Evolutionary conservation across 2,888 invertebrate species (phyloP).

Genomic region (Acrobasis consociella): DNA sequence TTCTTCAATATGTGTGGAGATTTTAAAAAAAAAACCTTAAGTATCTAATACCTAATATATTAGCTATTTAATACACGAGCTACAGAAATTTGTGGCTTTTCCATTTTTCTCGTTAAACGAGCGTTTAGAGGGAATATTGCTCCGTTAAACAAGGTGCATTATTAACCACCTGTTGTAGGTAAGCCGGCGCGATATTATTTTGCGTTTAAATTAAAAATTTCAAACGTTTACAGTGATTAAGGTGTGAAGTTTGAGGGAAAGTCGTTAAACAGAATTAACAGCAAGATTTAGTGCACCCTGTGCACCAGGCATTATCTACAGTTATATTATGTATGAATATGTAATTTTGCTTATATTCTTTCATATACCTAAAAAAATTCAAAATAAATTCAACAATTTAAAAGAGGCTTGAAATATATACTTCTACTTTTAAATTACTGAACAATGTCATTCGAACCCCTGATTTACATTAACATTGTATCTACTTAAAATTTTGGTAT

Average conservation of each 20-base stretch:
- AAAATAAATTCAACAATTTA: no score
- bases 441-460: no score
- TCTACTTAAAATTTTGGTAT: not conserved
- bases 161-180: constrained; percentile 29
- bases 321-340: no score
- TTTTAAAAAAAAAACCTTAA: no score
- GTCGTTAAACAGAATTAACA: not conserved
- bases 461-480: no score
- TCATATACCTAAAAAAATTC: no score
- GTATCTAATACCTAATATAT: not conserved
- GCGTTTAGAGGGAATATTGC: constrained; percentile 18
- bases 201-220: constrained; percentile 17
- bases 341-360: no score
- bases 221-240: not conserved
- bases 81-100: constrained; percentile 5
- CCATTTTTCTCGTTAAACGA: not conserved
- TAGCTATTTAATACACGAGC: not conserved
- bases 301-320: not conserved
- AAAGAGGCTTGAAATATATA: no score
- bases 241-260: constrained; percentile 7
- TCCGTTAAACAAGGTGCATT: constrained; percentile 24
- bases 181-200: not conserved
- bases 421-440: no score
- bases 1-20: no score
- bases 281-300: not conserved